Percentiles rank a stretch among this genome's conserved stretches.
These are phyloP conservation scores for Reticulitermes lucifugus DNA, from an alignment of 2,888 invertebrate genomes.

Conservation along the genomic window DNA sequence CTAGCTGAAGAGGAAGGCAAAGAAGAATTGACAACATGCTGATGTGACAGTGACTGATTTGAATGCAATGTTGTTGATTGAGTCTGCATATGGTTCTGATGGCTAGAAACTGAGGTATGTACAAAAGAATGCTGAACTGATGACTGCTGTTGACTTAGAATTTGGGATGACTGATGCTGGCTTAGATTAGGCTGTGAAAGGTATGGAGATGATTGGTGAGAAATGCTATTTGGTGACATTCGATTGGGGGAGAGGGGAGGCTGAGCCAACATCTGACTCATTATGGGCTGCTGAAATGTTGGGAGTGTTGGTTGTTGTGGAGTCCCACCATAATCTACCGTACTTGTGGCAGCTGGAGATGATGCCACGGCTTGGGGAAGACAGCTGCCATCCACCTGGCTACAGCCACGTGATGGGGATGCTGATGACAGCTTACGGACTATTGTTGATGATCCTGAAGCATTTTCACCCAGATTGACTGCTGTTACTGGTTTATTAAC, in stretches of 20 bases:
- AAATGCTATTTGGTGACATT: conserved; percentile 15
- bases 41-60: conserved; percentile 26
- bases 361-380: conserved; percentile 11
- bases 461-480: conserved; percentile 6
- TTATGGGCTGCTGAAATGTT: conserved; percentile 20
- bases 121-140: conserved; percentile 53
- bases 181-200: conserved; percentile 27
- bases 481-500: neutral
- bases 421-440: conserved; percentile 19
- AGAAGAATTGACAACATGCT: neutral
- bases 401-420: conserved; percentile 9
- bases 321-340: neutral
- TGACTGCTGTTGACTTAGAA: conserved; percentile 57
- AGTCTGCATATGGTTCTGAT: conserved; percentile 49
- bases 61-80: conserved; percentile 6
- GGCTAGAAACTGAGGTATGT: conserved; percentile 36
- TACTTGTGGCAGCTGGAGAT: neutral
- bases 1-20: neutral
- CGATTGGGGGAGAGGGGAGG: neutral
- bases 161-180: conserved; percentile 58
- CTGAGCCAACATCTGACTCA: neutral
- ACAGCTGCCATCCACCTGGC: conserved; percentile 11
- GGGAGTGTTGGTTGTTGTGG: neutral
- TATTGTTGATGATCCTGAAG: neutral
- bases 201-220: conserved; percentile 21